Evolutionary conservation across 2,888 invertebrate genomes (phyloP), one percentile per base, ranked within the genome.

Genomic region (Lithophane leautieri): DNA sequence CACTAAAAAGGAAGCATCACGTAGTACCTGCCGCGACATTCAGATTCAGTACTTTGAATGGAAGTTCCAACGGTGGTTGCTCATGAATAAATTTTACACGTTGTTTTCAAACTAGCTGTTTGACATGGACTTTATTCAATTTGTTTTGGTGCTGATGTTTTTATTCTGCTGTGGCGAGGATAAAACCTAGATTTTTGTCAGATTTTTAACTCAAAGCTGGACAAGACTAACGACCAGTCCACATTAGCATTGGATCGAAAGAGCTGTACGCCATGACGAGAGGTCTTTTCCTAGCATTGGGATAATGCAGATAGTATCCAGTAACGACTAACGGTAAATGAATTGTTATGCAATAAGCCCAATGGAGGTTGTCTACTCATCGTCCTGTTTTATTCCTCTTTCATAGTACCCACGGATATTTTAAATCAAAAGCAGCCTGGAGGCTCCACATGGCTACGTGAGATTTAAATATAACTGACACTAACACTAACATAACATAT

Each of bases 71-170:
- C 82, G 79, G 77, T 82, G 88, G 86, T 82, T 88, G 84, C 85
- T 90, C 89, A 89, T 90, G 91, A 92, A 92, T 92, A 91, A 88
- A 91, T 89, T 90, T 79, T 87, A 81, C 86, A 89, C 85, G 86
- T 89, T 90, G 89, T 90, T 89, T 89, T 82, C 79, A 79, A 88
- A 88, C 86, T 72, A 72, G 82, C 76, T 86, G 73, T 88, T 86
- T 86, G 82, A 80, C 69, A 76, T 69, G 63, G 60, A 69, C 79
- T 84, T 82, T 77, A 78, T 85, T 76, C 79, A 75, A 79, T 80
- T 83, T 82, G 73, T 76, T 82, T 81, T 22, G 56, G 44, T 80
- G 61, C 42, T 78, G 63, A 56, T 78, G 60, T 85, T 76, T 75
- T 63, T 78, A 73, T 84, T 76, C n/a, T 42, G 34, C 34, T 65